Evolutionary conservation across 1,140 invertebrate genomes (phyloP).

Genomic region (Zaprionus inermis): DNA sequence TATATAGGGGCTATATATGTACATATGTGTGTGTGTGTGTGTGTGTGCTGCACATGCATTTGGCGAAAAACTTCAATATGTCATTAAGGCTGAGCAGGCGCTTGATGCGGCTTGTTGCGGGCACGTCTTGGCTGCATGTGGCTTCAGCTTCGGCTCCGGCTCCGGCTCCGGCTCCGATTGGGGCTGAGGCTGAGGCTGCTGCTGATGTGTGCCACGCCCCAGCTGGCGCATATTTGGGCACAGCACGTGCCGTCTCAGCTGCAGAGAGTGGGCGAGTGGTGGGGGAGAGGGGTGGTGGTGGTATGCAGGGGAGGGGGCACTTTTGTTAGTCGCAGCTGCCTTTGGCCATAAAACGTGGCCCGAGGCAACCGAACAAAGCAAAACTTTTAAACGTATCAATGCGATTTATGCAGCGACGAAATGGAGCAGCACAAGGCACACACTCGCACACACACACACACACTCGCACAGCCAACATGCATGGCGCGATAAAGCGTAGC

Average conservation of each 20-base stretch:
- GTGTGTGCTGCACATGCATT: constrained; percentile 33
- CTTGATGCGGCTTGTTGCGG: constrained; percentile 31
- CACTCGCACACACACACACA: constrained; percentile 12
- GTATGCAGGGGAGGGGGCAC: not conserved
- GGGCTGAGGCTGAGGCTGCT: too few relatives aligned
- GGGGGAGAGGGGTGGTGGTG: constrained; percentile 9
- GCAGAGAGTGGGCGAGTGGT: constrained; percentile 18
- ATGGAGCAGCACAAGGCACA: constrained; percentile 46
- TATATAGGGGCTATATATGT: not conserved
- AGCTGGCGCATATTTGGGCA: constrained; percentile 46
- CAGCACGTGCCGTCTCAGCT: constrained; percentile 68
- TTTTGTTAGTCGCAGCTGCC: constrained; percentile 39
- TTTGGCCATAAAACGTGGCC: constrained; percentile 75
- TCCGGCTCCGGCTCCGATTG: too few relatives aligned
- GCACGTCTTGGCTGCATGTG: constrained; percentile 57
- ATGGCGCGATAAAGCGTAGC: constrained; percentile 43
- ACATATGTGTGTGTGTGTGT: not conserved
- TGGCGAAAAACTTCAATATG: constrained; percentile 46
- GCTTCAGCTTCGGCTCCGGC: not conserved
- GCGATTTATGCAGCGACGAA: constrained; percentile 75
- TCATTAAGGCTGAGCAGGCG: constrained; percentile 53
- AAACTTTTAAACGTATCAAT: constrained; percentile 71
- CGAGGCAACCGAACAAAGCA: constrained; percentile 54
- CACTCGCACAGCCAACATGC: constrained; percentile 9
- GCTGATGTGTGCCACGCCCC: constrained; percentile 35